A percentile compares a stretch with the other conserved stretches of the same genome.
Conservation (phyloP, 1,140 invertebrate species). For the Coelopa frigida region DNA sequence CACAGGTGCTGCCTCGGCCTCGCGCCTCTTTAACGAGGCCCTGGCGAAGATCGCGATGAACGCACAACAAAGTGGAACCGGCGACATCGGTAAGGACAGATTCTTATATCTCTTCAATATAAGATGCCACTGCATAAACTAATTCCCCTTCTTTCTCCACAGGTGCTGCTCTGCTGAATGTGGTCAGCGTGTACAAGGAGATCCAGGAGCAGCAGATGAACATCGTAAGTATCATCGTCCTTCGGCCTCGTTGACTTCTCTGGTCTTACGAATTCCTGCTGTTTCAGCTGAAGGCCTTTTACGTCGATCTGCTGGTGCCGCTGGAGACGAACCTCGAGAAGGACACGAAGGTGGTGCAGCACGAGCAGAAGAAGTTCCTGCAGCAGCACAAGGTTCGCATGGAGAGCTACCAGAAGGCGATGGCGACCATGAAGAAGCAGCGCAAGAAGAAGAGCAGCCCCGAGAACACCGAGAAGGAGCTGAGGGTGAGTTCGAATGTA, state of each 20-base stretch:
- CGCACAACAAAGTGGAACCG: constrained; percentile 80
- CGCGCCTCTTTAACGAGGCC: constrained; percentile 77
- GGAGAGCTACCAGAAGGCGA: constrained; percentile 82
- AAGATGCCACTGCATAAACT: no score
- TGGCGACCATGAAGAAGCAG: constrained; percentile 81
- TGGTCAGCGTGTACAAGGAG: constrained; percentile 85
- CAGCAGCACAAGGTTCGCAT: constrained; percentile 82
- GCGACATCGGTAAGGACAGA: constrained; percentile 71
- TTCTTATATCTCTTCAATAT: background rate
- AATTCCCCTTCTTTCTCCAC: constrained; percentile 30
- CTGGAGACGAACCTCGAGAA: constrained; percentile 88
- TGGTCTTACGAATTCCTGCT: constrained; percentile 10
- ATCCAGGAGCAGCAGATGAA: constrained; percentile 89
- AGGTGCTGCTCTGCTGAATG: constrained; percentile 84
- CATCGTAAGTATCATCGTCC: constrained; percentile 82
- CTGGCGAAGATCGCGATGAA: constrained; percentile 77
- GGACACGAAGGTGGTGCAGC: constrained; percentile 89
- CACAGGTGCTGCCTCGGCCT: constrained; percentile 77
- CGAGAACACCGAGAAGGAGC: constrained; percentile 77
- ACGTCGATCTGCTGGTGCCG: constrained; percentile 84
- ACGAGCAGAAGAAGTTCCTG: constrained; percentile 82
- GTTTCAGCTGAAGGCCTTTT: constrained; percentile 82
- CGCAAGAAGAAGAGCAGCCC: constrained; percentile 75
- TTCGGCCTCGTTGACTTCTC: background rate
- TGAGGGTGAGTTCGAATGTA: constrained; percentile 56